Evolutionary conservation across 2,888 invertebrate species (phyloP).

Genomic region (Euproctis similis): DNA sequence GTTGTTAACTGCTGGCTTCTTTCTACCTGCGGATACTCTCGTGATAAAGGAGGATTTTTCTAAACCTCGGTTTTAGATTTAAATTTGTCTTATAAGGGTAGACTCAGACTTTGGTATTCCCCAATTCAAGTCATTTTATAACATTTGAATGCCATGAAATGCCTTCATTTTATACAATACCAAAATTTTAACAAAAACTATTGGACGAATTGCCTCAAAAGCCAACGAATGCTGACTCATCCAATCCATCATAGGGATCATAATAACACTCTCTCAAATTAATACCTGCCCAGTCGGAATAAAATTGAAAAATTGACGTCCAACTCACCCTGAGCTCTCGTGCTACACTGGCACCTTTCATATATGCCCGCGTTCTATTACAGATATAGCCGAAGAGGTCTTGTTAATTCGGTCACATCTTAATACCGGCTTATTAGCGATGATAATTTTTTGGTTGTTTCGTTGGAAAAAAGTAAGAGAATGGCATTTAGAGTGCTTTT

Average conservation of each 20-base stretch:
- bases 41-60: no score
- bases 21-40: no score
- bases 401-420: slow-evolving; percentile 24
- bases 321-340: slow-evolving; percentile 25
- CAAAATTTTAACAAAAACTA: no score
- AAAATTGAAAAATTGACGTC: slow-evolving; percentile 45
- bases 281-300: slow-evolving; percentile 64
- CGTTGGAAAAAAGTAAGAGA: slow-evolving; percentile 40
- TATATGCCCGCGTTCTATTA: background rate
- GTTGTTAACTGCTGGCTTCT: no score
- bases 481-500: slow-evolving; percentile 67
- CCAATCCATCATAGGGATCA: slow-evolving; percentile 69
- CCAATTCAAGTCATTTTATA: no score
- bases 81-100: no score
- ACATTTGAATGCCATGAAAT: no score
- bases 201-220: slow-evolving; percentile 31
- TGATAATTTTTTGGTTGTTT: slow-evolving; percentile 65
- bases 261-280: slow-evolving; percentile 66
- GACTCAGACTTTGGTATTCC: no score
- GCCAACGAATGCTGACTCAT: slow-evolving; percentile 54
- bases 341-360: background rate
- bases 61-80: no score
- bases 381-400: slow-evolving; percentile 20
- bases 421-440: slow-evolving; percentile 56
- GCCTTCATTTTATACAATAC: no score